Base-by-base conservation (phyloP, 2,888 invertebrate genomes). In the Caenorhabditis sp. region DNA sequence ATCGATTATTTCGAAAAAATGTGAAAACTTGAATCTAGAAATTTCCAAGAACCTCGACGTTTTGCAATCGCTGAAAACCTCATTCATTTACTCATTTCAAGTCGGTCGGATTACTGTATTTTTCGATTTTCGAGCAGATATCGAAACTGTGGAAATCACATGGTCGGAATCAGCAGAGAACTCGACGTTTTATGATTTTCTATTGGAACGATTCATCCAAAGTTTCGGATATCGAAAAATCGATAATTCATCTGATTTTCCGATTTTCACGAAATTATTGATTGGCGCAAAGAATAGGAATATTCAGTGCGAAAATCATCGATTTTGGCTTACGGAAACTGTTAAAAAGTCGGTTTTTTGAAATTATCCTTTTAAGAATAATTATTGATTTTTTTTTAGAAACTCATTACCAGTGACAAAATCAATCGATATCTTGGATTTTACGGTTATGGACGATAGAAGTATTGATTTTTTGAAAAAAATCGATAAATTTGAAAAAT, bases 161-260 rank as follows among this genome's bases (percentile, higher is more conserved):
- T 60, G 60, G 51, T 62, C 53, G 44, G 62, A 44, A 62, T n/a
- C n/a, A n/a, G 24, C 13, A 20, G 40, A 44, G 35, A 67, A n/a
- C 28, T 8, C 4, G 35, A 77, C 61, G n/a, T 62, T 77, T 18
- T 77, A 77, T n/a, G 76, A 77, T 15, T 32, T 55, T 6, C 44
- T 68, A 0, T 35, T 77, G 2, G 32, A 50, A 18, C 15, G 68
- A 69, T 77, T 50, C 32, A 13, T 69, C 0, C 32, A 62, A n/a
- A 69, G 68, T 18, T 77, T 64, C 26, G 77, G 77, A 2, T 69
- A 62, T 22, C 26, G 18, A 50, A 35, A 47, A 47, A 20, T 47
- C 18, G 20, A 20, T 47, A 40, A 9, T 6, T 32, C 32, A 32
- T n/a, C n/a, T n/a, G n/a, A n/a, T n/a, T n/a, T n/a, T n/a, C n/a